Evolutionary conservation across 1,140 invertebrate species (phyloP).

Genomic region (Leptinotarsa defecta): DNA sequence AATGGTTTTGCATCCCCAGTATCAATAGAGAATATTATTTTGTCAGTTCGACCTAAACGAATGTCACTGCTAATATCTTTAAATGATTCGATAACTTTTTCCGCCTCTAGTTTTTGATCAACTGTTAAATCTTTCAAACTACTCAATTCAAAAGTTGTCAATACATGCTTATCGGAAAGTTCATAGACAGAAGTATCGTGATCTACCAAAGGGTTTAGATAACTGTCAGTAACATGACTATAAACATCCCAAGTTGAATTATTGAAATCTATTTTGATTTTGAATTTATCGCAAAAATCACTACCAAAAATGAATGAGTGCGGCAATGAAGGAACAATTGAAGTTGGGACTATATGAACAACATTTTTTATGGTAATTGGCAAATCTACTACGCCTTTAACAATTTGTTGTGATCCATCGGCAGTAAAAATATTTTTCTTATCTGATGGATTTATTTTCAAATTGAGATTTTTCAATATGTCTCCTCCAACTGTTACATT

Average conservation of each 20-base stretch:
- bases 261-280: neutral
- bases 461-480: neutral
- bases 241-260: conserved; percentile 13
- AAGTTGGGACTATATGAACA: neutral
- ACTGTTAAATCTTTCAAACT: neutral
- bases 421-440: conserved; percentile 1
- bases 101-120: neutral
- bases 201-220: neutral
- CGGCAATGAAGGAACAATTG: neutral
- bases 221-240: neutral
- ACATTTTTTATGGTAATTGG: too few species aligned
- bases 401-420: neutral
- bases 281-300: neutral
- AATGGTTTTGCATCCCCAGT: conserved; percentile 32
- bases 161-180: too few species aligned
- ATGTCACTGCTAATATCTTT: neutral
- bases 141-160: neutral
- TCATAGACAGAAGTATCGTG: too few species aligned
- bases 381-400: neutral
- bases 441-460: neutral
- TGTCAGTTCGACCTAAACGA: conserved; percentile 12
- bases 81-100: conserved; percentile 5
- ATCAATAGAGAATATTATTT: conserved; percentile 35
- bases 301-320: too few species aligned
- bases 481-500: neutral